phyloP scores from a whole-genome alignment of 1,140 invertebrate species.

The Pseudomyrmex gracilis region DNA sequence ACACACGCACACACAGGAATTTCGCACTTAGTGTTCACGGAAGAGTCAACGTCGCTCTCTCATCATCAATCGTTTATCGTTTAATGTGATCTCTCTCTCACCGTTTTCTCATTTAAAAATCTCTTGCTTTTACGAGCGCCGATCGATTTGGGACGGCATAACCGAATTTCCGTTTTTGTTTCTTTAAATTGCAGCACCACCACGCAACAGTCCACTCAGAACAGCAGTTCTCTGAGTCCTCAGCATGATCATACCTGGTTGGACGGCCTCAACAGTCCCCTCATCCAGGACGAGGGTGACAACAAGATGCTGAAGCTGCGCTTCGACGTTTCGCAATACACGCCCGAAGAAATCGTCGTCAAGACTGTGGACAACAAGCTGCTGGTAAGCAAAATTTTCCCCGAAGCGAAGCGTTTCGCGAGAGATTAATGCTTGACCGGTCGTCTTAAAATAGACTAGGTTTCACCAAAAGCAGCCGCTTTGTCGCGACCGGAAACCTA shows the following conservation, averaged over 20 bases:
- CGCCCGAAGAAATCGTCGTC: conserved; percentile 97
- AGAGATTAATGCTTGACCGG: too few relatives aligned
- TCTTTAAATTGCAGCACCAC: conserved; percentile 83
- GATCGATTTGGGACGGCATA: conserved; percentile 12
- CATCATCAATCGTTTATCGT: not conserved
- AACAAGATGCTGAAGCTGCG: conserved; percentile 95
- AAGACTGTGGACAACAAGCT: conserved; percentile 98
- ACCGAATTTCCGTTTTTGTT: conserved; percentile 26
- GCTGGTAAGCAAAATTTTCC: conserved; percentile 88
- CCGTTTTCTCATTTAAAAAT: conserved; percentile 21
- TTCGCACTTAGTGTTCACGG: conserved; percentile 1
- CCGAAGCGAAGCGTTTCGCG: too few relatives aligned
- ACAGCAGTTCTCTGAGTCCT: conserved; percentile 83
- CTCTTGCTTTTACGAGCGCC: conserved; percentile 2
- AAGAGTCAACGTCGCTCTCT: not conserved
- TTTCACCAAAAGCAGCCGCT: too few relatives aligned
- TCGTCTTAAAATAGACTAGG: too few relatives aligned
- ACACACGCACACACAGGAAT: conserved; percentile 9
- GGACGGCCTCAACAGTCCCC: conserved; percentile 94
- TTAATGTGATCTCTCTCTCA: conserved; percentile 27
- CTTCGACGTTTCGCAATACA: conserved; percentile 97
- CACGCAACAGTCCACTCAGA: conserved; percentile 80
- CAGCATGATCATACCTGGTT: conserved; percentile 88
- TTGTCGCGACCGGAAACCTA: too few relatives aligned
- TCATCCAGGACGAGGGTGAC: conserved; percentile 95